Percentiles rank a stretch among this genome's conserved stretches.
Conservation (phyloP, 2,797 vertebrate genomes). For the Gymnothorax reevesii region DNA sequence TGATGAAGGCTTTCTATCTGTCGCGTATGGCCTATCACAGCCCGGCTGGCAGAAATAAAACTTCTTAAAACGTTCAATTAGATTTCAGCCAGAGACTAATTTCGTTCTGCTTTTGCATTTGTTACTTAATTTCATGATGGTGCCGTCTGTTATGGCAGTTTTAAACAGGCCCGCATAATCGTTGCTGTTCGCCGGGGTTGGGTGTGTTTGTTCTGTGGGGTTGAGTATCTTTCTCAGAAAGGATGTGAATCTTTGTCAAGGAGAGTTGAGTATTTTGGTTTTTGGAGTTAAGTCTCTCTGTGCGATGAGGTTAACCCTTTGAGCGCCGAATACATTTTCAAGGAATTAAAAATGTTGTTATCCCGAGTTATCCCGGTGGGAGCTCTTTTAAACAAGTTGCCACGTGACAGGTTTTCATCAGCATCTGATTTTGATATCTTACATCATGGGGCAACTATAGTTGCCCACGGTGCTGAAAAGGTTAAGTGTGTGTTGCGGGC, state of each 20-base stretch:
- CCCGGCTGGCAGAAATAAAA: background rate
- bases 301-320: background rate
- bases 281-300: background rate
- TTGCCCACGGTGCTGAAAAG: too few species aligned
- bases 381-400: too few species aligned
- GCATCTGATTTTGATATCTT: too few species aligned
- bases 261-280: background rate
- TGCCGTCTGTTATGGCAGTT: too few species aligned
- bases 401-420: too few species aligned
- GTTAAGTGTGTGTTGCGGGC: too few species aligned
- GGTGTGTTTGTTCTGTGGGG: background rate
- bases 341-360: too few species aligned
- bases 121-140: too few species aligned
- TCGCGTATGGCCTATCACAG: background rate
- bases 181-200: background rate
- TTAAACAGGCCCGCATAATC: background rate
- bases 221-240: background rate
- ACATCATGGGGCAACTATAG: too few species aligned
- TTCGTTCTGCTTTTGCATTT: too few species aligned
- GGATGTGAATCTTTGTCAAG: background rate
- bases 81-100: background rate
- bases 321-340: too few species aligned
- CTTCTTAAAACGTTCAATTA: background rate
- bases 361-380: too few species aligned
- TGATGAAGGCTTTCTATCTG: background rate